Evolutionary conservation across 2,888 invertebrate species (phyloP).

Genomic region (Oconnorella tubifera): DNA sequence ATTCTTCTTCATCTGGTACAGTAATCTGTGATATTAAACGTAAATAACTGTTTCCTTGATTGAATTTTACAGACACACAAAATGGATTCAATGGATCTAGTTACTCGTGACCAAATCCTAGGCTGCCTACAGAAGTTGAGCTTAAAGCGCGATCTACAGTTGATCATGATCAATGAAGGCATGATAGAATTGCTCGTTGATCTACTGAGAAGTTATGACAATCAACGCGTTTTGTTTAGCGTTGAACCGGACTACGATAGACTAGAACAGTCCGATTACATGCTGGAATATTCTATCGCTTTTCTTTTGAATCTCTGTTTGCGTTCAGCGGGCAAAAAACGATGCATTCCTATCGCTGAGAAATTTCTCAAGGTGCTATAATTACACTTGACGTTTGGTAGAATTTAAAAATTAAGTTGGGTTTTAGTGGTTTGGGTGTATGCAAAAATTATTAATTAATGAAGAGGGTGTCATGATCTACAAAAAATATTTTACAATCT

Average conservation of each 20-base stretch:
- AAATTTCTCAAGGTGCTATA: background rate
- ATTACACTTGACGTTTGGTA: too few relatives aligned
- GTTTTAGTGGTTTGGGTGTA: too few relatives aligned
- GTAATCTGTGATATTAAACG: too few relatives aligned
- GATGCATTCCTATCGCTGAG: background rate
- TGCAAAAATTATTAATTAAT: too few relatives aligned
- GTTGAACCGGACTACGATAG: background rate
- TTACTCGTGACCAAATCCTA: background rate
- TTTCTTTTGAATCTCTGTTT: slow-evolving; percentile 65
- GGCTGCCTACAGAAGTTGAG: slow-evolving; percentile 1
- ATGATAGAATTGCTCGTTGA: slow-evolving; percentile 64
- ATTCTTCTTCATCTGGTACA: too few relatives aligned
- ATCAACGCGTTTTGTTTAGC: too few relatives aligned
- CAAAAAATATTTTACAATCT: too few relatives aligned
- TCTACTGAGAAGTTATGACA: slow-evolving; percentile 59
- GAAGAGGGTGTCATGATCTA: too few relatives aligned
- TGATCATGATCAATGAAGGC: slow-evolving; percentile 64
- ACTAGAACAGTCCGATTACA: slow-evolving; percentile 57
- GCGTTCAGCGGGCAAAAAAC: background rate
- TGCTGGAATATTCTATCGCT: slow-evolving; percentile 67
- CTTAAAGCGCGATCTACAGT: slow-evolving; percentile 53
- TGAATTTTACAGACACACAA: too few relatives aligned
- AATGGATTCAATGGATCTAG: too few relatives aligned
- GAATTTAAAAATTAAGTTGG: too few relatives aligned
- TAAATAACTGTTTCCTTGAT: too few relatives aligned